A percentile compares a stretch with the other conserved stretches of the same genome.
These are phyloP conservation scores for Lymantria dispar DNA, from an alignment of 2,888 invertebrate genomes.

Conservation along the genomic window DNA sequence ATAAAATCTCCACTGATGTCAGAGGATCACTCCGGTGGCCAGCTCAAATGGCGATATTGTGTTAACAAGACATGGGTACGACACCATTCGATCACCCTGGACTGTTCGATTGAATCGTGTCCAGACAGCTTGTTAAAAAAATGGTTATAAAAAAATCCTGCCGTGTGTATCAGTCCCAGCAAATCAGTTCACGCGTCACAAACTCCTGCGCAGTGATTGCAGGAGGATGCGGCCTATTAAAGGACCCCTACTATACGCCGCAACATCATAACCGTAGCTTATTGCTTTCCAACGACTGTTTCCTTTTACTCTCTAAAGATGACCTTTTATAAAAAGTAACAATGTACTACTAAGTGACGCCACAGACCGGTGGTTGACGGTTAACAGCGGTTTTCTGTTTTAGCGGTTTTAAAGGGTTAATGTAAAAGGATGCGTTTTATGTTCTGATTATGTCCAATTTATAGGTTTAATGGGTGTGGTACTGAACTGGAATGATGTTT, in stretches of 20 bases:
- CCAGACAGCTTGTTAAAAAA: no score
- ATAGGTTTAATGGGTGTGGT: conserved; percentile 11
- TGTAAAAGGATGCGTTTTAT: conserved; percentile 20
- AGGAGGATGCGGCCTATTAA: conserved; percentile 69
- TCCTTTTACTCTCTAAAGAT: conserved; percentile 24
- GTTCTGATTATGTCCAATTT: conserved; percentile 12
- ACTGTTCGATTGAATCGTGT: no score
- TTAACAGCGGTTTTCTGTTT: conserved; percentile 20
- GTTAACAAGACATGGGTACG: no score
- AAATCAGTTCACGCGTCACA: conserved; percentile 65
- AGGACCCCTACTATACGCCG: conserved; percentile 47
- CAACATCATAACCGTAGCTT: conserved; percentile 18
- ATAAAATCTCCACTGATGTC: no score
- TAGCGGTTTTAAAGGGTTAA: conserved; percentile 20
- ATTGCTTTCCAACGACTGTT: conserved; percentile 31
- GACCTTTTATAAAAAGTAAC: conserved; percentile 20
- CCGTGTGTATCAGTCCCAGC: conserved; percentile 38
- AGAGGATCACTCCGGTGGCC: no score
- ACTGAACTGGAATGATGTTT: conserved; percentile 1
- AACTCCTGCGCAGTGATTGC: conserved; percentile 71
- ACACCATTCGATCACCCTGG: no score
- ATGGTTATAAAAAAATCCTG: conserved; percentile 21
- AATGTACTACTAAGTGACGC: conserved; percentile 22
- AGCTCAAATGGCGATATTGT: no score
- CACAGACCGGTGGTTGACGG: conserved; percentile 7